Conservation (phyloP, 2,888 invertebrate species). For the Chirona hameri region DNA sequence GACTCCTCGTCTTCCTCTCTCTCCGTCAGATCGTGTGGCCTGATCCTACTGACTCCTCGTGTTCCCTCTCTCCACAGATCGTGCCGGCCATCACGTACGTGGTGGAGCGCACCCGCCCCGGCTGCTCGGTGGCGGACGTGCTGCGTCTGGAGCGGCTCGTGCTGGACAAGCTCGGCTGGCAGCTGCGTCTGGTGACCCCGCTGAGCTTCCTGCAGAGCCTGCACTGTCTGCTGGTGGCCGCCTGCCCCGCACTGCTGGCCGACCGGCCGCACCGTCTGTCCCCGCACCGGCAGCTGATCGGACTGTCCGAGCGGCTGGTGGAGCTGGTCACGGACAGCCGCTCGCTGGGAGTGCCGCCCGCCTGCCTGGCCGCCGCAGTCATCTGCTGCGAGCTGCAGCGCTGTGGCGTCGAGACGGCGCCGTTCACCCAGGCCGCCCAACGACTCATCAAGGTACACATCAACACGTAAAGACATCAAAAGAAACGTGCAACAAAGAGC, state of each 20-base stretch:
- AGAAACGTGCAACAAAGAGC: no score
- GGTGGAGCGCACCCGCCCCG: constrained; percentile 46
- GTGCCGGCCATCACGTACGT: constrained; percentile 47
- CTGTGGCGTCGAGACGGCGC: not conserved
- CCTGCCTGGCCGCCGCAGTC: constrained; percentile 46
- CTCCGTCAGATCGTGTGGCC: no score
- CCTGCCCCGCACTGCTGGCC: constrained; percentile 44
- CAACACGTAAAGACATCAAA: no score
- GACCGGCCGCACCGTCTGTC: constrained; percentile 43
- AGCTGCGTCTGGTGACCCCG: constrained; percentile 41
- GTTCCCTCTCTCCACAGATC: constrained; percentile 42
- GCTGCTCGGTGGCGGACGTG: constrained; percentile 47
- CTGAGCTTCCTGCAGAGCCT: constrained; percentile 48
- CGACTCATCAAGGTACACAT: not conserved
- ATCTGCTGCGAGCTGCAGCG: constrained; percentile 44
- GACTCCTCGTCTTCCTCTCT: no score
- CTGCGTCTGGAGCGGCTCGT: constrained; percentile 49
- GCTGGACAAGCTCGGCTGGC: constrained; percentile 44
- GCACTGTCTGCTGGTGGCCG: constrained; percentile 44
- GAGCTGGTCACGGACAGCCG: constrained; percentile 34
- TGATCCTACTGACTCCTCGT: no score
- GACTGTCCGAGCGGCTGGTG: constrained; percentile 43
- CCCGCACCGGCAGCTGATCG: constrained; percentile 45
- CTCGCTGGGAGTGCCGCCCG: constrained; percentile 44
- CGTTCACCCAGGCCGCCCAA: not conserved